Base-by-base conservation (phyloP, 2,888 invertebrate genomes). In the Ectropis crepuscularia region DNA sequence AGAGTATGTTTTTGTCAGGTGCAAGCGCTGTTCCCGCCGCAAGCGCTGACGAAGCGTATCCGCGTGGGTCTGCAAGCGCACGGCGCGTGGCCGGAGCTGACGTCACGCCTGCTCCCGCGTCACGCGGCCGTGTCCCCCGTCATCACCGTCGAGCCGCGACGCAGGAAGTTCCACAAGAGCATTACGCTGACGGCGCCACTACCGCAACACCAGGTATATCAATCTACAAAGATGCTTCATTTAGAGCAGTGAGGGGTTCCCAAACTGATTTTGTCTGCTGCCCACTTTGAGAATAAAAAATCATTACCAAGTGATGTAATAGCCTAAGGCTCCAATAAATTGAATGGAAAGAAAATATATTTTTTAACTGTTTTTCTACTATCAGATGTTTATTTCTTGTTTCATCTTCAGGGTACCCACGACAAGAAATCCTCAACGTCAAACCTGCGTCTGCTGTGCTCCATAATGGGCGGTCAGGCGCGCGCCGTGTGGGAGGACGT, bases 401-500 rank as follows among this genome's bases (percentile, higher is more conserved):
- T 0, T 58, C 42, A 28, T 4, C 16, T 28, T 0, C 76, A 89
- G 86, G 83, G 82, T 12, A 76, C 78, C 8, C 77, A 80, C 50
- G 91, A 90, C 71, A 88, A 88, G 67, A 83, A 83, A 6, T 80
- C 88, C 2, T 80, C 88, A 1, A 84, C 89, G 0, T 71, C 98
- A 0, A 87, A 83, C 67, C 94, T 99, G 46, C 95, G 99, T 36
- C 94, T 99, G 50, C 94, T 99, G 58, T 99, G 98, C 93, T 98
- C 98, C 65, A 98, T 99, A 72, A 98, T 98, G 87, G 99, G 99
- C 67, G 99, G 99, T 4, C 97, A 98, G 73, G 97, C 97, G 74
- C 96, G 98, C 71, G 99, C 99, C 5, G 97, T 99, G 76, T 99
- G 99, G 99, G 99, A 99, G 87, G 99, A 99, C 89, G 99, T 99